Evolutionary conservation across 2,888 invertebrate species (phyloP).

Genomic region (Hirtodrosophila confusa): DNA sequence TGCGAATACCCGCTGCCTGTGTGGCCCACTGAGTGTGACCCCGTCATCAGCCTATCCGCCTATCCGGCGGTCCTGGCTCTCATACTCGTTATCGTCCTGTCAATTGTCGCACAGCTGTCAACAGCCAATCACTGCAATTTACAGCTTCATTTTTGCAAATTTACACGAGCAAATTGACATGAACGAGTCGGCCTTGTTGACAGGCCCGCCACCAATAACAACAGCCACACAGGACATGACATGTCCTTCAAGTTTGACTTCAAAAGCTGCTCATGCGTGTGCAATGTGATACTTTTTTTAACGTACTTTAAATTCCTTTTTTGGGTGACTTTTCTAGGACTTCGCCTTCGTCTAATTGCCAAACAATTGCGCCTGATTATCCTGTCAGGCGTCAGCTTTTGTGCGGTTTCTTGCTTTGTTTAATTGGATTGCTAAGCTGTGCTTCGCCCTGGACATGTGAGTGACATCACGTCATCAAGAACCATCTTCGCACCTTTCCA

Average conservation of each 20-base stretch:
- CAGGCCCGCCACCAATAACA: conserved; percentile 53
- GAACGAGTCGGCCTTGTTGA: conserved; percentile 51
- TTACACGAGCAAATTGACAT: conserved; percentile 55
- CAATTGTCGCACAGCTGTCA: conserved; percentile 76
- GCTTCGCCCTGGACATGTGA: conserved; percentile 50
- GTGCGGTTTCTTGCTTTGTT: conserved; percentile 73
- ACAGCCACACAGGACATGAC: conserved; percentile 38
- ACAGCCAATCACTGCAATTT: conserved; percentile 75
- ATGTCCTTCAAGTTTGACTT: conserved; percentile 69
- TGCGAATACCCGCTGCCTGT: conserved; percentile 28
- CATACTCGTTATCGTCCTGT: conserved; percentile 48
- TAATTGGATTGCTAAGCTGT: conserved; percentile 72
- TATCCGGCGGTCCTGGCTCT: conserved; percentile 9
- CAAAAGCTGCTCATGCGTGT: conserved; percentile 71
- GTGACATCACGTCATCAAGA: conserved; percentile 68
- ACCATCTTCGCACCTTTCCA: conserved; percentile 55
- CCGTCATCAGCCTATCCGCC: background rate
- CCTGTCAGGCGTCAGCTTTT: conserved; percentile 71
- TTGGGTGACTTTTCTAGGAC: conserved; percentile 68
- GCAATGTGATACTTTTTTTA: conserved; percentile 70
- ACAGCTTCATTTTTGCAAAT: conserved; percentile 75
- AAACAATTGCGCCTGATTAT: conserved; percentile 79
- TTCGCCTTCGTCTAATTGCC: conserved; percentile 66
- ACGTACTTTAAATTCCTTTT: conserved; percentile 60
- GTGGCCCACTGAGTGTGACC: conserved; percentile 24